These are phyloP conservation scores for Leucoraja ocellata DNA, from an alignment of 2,797 vertebrate genomes.

Conservation along the genomic window DNA sequence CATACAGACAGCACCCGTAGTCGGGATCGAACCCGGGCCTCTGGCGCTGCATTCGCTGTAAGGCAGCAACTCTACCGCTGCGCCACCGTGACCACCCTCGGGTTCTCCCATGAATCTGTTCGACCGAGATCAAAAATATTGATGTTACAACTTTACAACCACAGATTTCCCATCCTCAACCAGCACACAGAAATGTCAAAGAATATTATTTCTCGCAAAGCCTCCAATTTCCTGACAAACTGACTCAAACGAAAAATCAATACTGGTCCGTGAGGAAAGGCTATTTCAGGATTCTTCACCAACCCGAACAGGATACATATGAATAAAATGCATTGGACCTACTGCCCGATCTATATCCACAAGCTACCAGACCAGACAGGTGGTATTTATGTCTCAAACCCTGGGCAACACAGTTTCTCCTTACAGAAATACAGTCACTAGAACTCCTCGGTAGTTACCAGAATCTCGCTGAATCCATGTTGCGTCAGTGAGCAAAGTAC, in stretches of 20 bases:
- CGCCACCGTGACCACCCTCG: too few species aligned
- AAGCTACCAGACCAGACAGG: background rate
- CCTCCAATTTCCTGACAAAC: constrained; percentile 22
- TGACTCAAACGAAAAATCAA: background rate
- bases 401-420: background rate
- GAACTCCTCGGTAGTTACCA: background rate
- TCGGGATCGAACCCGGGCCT: too few species aligned
- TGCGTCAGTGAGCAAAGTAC: background rate
- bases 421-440: background rate
- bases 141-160: background rate
- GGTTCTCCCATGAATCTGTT: background rate
- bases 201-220: constrained; percentile 19
- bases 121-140: background rate
- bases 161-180: constrained; percentile 24
- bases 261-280: background rate
- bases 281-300: background rate
- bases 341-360: background rate
- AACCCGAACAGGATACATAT: background rate
- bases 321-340: background rate
- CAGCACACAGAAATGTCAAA: constrained; percentile 20
- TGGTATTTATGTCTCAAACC: background rate
- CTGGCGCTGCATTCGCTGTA: too few species aligned
- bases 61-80: too few species aligned
- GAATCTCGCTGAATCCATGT: background rate
- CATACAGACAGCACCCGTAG: too few species aligned